These are phyloP conservation scores for Sesamia nonagrioides DNA, from an alignment of 1,140 invertebrate species.

Conservation along the genomic window DNA sequence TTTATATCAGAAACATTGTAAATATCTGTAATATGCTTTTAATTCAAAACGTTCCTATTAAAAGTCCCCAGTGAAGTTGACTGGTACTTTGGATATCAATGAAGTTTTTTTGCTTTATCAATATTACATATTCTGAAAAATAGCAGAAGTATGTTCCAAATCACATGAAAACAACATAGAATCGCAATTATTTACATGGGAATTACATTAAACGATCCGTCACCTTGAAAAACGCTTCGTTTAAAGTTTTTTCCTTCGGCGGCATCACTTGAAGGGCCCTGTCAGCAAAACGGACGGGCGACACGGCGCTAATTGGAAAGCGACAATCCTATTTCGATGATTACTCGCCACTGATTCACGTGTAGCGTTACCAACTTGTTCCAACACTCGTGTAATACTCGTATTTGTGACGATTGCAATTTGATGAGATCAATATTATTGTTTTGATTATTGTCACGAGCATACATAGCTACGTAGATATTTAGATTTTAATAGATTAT, in stretches of 20 bases:
- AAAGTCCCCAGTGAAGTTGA: no score
- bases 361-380: slow-evolving; percentile 51
- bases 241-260: slow-evolving; percentile 11
- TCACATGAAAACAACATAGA: no score
- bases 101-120: no score
- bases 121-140: no score
- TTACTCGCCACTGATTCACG: slow-evolving; percentile 69
- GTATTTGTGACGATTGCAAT: slow-evolving; percentile 27
- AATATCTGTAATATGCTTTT: no score
- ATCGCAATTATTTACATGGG: no score
- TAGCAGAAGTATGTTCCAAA: no score
- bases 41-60: no score
- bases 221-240: neutral
- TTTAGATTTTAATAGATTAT: no score
- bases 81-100: no score
- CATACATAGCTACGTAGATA: no score
- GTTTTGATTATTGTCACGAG: neutral
- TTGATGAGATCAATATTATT: slow-evolving; percentile 23
- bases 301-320: slow-evolving; percentile 81
- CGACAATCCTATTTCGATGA: slow-evolving; percentile 85
- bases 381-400: slow-evolving; percentile 42
- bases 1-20: no score
- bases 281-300: slow-evolving; percentile 64
- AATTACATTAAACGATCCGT: neutral
- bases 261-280: slow-evolving; percentile 54